A percentile compares a stretch with the other conserved stretches of the same genome.
phyloP scores from a whole-genome alignment of 2,113 vertebrate species.

The Aphyosemion australe region DNA sequence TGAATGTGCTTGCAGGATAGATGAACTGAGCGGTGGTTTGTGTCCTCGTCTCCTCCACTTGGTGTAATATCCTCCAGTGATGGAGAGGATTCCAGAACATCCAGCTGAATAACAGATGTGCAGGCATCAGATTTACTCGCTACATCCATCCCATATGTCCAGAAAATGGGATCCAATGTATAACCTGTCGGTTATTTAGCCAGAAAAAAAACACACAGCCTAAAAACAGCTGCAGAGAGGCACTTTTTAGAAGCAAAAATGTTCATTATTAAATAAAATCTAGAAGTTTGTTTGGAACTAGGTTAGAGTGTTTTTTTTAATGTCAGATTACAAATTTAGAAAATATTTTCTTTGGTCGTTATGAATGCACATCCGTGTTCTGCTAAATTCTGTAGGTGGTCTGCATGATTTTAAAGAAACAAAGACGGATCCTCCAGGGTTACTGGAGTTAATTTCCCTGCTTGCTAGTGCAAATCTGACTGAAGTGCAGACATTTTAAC shows the following conservation, averaged over 20 bases:
- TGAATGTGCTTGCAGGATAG: slow-evolving; percentile 51
- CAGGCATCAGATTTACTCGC: slow-evolving; percentile 25
- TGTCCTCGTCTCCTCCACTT: slow-evolving; percentile 39
- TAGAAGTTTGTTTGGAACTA: neutral
- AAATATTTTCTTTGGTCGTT: too few relatives aligned
- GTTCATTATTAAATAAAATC: neutral
- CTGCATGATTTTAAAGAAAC: slow-evolving; percentile 19
- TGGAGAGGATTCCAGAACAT: slow-evolving; percentile 24
- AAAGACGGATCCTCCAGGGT: slow-evolving; percentile 5
- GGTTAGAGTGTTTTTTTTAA: too few relatives aligned
- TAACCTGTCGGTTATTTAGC: slow-evolving; percentile 6
- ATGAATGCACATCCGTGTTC: neutral
- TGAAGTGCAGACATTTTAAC: neutral
- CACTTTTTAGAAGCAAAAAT: neutral
- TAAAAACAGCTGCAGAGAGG: neutral
- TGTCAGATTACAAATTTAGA: too few relatives aligned
- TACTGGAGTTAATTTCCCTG: slow-evolving; percentile 1
- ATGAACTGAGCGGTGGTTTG: slow-evolving; percentile 39
- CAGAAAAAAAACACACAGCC: slow-evolving; percentile 1
- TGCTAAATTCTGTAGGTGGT: slow-evolving; percentile 15
- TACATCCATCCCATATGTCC: slow-evolving; percentile 18
- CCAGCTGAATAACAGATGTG: slow-evolving; percentile 45
- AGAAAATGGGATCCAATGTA: slow-evolving; percentile 15
- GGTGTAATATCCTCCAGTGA: slow-evolving; percentile 28
- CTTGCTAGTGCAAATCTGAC: slow-evolving; percentile 12